Evolutionary conservation across 2,888 invertebrate genomes (phyloP), one percentile per base, ranked within the genome.

Genomic region (Acleris cristana): DNA sequence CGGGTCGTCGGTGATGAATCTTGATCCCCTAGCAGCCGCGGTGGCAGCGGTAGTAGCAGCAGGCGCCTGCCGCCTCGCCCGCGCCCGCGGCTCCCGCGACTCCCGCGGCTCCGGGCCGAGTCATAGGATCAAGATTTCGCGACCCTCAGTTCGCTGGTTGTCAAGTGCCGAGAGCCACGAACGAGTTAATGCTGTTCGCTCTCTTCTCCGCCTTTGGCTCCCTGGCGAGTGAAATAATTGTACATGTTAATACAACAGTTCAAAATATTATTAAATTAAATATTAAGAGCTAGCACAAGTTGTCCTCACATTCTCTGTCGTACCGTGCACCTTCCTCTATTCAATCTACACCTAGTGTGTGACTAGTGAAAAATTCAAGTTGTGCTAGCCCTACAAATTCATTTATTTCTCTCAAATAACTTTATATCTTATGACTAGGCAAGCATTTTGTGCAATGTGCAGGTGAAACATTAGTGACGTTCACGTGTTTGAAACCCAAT

Each of bases 161-260:
- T 95, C 94, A 94, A 94, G 95, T 94, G 93, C 95, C 94, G 90
- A 94, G 95, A 89, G 95, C 94, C 93, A 96, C 94, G 94, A 94
- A 96, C 90, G 95, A 95, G 91, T 94, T 96, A 96, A 96, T 96
- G 95, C 94, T 96, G 96, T 95, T 96, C 95, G 95, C 95, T 95
- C 96, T 96, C 96, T 96, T 96, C 96, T 96, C 96, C 95, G 92
- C 92, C 87, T 95, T 96, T 95, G 95, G 96, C 95, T 95, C 96
- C 96, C 96, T 96, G 94, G 69, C 69, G 71, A 77, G 44, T 30
- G 48, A 73, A 74, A 70, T 55, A 51, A 48, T 30, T 30, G 34
- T 48, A 71, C 62, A 70, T 69, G 59, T 71, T 16, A 66, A 45
- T 26, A 40, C 14, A 40, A 4, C 14, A 10, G 40, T 40, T 40